These are phyloP conservation scores for Ammodytes dubius DNA, from an alignment of 2,113 vertebrate species.

Conservation along the genomic window DNA sequence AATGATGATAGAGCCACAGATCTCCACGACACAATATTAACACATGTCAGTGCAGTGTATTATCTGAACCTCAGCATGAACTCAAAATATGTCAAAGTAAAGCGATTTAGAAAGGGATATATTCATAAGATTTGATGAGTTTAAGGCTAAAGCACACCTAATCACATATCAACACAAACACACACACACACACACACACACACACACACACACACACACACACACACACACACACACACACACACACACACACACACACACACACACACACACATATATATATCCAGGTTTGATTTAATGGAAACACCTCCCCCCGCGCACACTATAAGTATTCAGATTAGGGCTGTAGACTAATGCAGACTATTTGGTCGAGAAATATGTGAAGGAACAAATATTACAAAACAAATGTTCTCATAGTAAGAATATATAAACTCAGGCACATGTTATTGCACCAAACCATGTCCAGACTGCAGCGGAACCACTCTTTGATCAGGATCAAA, in stretches of 20 bases:
- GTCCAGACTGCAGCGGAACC: slow-evolving; percentile 13
- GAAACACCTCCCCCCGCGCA: slow-evolving; percentile 1
- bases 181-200: too few species aligned
- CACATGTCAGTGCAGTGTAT: neutral
- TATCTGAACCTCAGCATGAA: neutral
- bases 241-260: too few species aligned
- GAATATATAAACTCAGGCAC: slow-evolving; percentile 15
- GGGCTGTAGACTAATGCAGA: neutral
- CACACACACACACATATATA: slow-evolving; percentile 40
- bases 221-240: slow-evolving; percentile 14
- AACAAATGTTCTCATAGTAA: slow-evolving; percentile 21
- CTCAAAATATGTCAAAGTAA: neutral
- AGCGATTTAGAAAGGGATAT: neutral
- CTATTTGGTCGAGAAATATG: neutral
- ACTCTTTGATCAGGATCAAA: slow-evolving; percentile 9
- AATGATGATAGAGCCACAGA: neutral
- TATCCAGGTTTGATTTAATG: slow-evolving; percentile 41
- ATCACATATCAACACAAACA: neutral
- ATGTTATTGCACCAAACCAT: neutral
- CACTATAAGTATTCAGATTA: slow-evolving; percentile 3
- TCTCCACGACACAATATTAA: neutral
- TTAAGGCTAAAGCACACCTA: neutral
- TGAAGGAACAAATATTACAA: neutral
- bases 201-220: slow-evolving; percentile 6
- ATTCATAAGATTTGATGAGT: slow-evolving; percentile 7